A percentile compares a stretch with the other conserved stretches of the same genome.
Conservation (phyloP, 1,140 invertebrate genomes). For the Andricus grossulariae region DNA sequence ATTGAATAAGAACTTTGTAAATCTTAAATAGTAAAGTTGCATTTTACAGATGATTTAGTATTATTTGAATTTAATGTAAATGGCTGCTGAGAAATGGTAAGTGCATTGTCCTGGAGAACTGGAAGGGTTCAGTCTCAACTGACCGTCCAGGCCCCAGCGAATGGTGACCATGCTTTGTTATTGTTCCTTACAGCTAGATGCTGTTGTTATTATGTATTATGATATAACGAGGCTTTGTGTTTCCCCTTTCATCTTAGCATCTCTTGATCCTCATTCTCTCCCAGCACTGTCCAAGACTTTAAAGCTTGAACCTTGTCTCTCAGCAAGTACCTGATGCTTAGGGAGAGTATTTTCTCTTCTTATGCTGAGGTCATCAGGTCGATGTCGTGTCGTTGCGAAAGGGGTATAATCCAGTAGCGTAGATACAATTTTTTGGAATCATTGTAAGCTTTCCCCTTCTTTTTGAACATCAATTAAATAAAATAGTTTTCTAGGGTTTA, state of each 20-base stretch:
- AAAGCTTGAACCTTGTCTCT: not conserved
- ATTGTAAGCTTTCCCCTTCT: no score
- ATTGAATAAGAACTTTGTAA: no score
- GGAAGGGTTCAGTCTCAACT: not conserved
- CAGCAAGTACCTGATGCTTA: not conserved
- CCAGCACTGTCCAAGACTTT: not conserved
- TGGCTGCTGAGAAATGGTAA: not conserved
- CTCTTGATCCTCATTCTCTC: slow-evolving; percentile 10
- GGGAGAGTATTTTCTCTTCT: not conserved
- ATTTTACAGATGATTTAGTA: no score
- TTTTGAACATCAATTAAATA: no score
- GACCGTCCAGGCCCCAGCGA: not conserved
- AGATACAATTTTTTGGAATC: no score
- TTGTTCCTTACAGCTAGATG: slow-evolving; percentile 1
- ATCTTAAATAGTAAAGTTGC: no score
- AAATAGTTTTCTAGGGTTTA: no score
- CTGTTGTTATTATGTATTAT: slow-evolving; percentile 17
- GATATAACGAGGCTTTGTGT: slow-evolving; percentile 15
- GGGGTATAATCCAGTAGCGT: no score
- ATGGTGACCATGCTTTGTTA: slow-evolving; percentile 12
- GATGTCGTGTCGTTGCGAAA: not conserved
- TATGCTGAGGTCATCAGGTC: not conserved
- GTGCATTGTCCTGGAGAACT: slow-evolving; percentile 3
- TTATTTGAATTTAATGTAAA: not conserved
- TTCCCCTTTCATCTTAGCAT: slow-evolving; percentile 6